Conservation (phyloP, 2,797 vertebrate species). For the Podargus strigoides region DNA sequence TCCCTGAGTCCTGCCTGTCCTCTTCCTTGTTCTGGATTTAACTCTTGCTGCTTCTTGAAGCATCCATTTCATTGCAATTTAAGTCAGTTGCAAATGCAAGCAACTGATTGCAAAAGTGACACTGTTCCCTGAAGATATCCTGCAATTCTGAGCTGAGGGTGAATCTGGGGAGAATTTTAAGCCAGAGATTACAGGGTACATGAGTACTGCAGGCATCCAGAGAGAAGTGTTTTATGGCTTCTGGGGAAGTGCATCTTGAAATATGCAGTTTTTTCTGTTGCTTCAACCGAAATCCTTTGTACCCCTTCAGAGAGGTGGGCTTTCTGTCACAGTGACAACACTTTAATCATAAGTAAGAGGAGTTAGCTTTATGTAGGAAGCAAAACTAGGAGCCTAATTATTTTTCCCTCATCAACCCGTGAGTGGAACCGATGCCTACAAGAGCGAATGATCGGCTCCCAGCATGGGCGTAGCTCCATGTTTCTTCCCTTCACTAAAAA, state of each 20-base stretch:
- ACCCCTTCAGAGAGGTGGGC: not conserved
- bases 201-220: not conserved
- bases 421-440: not conserved
- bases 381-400: not conserved
- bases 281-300: not conserved
- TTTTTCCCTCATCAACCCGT: not conserved
- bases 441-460: not conserved
- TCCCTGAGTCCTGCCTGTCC: not conserved
- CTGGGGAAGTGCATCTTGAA: not conserved
- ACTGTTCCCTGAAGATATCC: not conserved
- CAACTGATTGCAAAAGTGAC: not conserved
- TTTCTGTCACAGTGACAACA: not conserved
- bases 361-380: not conserved
- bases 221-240: not conserved
- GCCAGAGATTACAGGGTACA: not conserved
- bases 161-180: not conserved
- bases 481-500: not conserved
- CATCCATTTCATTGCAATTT: fast-evolving
- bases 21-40: not conserved
- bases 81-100: not conserved
- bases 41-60: not conserved
- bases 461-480: fast-evolving
- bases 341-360: not conserved
- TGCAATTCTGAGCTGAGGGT: not conserved
- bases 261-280: not conserved